A percentile compares a stretch with the other conserved stretches of the same genome.
Evolutionary conservation across 2,888 invertebrate genomes (phyloP).

Genomic region (Trisateles emortualis): DNA sequence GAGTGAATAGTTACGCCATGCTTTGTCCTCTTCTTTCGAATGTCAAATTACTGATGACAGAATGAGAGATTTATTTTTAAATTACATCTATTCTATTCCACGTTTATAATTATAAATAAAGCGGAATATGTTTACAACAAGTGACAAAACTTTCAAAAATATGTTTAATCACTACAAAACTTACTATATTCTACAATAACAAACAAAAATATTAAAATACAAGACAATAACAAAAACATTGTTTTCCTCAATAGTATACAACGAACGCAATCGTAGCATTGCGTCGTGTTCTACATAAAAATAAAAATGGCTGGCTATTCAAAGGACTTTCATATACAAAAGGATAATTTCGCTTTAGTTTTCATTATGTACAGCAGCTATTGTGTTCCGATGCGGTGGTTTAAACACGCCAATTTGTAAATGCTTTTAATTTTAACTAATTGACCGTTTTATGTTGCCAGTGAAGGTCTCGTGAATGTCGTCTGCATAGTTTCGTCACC

Average conservation of each 20-base stretch:
- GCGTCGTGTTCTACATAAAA: constrained; percentile 56
- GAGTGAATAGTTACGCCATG: no score
- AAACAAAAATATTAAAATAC: constrained; percentile 40
- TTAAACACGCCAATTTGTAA: constrained; percentile 61
- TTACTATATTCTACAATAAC: constrained; percentile 17
- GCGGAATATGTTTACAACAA: no score
- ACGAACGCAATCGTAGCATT: constrained; percentile 54
- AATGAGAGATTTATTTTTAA: no score
- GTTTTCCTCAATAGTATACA: constrained; percentile 56
- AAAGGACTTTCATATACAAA: constrained; percentile 73
- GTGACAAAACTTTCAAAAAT: no score
- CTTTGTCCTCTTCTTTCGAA: no score
- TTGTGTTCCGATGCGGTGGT: constrained; percentile 58
- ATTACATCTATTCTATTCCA: no score
- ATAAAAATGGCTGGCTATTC: constrained; percentile 52
- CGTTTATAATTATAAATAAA: no score
- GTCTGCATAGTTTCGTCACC: constrained; percentile 33
- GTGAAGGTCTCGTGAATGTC: constrained; percentile 31
- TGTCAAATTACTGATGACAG: no score
- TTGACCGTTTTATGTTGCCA: constrained; percentile 42
- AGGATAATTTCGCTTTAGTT: constrained; percentile 73
- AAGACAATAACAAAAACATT: constrained; percentile 50
- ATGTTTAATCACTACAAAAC: constrained; percentile 12
- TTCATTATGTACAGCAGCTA: constrained; percentile 57
- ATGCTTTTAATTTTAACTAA: constrained; percentile 56